Base-by-base conservation (phyloP, 2,113 vertebrate species). In the Microcebus murinus region DNA sequence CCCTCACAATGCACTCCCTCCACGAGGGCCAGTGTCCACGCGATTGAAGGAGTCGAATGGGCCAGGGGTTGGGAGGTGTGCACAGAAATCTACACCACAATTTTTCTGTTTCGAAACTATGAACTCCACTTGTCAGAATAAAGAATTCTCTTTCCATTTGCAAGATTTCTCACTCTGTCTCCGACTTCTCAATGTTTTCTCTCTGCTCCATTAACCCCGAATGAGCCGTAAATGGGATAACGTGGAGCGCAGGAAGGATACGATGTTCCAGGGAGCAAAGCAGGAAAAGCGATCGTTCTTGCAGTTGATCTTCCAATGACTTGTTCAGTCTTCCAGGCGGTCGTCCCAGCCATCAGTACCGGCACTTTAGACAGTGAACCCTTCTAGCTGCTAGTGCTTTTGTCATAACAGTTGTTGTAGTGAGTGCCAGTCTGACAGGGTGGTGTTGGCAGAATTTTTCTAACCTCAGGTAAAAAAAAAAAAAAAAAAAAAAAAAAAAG, bases 131-230 rank as follows among this genome's bases (percentile, higher is more conserved):
- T 95, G 52, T 94, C 74, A 94, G 63, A 63, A 90, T 90, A 95
- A 96, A 95, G 59, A 94, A 82, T 34, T 96, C 74, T 83, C 48
- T 97, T 97, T 95, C 97, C 57, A 50, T 97, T 96, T 97, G 34
- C 14, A 88, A 88, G 81, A 90, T 94, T 95, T 96, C 80, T 97
- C 94, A 77, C 70, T 97, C 91, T 94, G 27, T 61, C 74, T 98
- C 68, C 96, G 65, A 96, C 15, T 91, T n/a, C 50, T 91, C 86
- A 92, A 65, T 2, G 39, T 42, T 90, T 98, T 80, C 48, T 98
- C 83, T 97, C 48, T 94, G 87, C 91, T 98, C 70, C 63, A 85
- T 97, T 98, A 98, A 84, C 0, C 17, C 20, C 68, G 74, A 96
- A 76, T 7, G 59, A 97, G 76, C 87, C 97, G 42, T 84, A 95